phyloP scores from a whole-genome alignment of 2,797 vertebrate species.

The Capromys pilorides region DNA sequence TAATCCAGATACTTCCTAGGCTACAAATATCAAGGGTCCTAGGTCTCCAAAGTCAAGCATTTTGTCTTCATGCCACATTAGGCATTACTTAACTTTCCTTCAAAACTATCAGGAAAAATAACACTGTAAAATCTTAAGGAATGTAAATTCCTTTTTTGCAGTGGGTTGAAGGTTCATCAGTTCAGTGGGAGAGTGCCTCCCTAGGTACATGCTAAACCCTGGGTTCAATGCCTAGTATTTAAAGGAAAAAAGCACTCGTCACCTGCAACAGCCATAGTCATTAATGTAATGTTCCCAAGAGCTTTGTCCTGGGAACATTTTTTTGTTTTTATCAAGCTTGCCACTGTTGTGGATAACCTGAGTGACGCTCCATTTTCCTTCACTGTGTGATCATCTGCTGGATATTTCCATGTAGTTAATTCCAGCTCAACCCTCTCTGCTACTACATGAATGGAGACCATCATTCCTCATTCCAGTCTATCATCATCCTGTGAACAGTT shows the following conservation, averaged over 20 bases:
- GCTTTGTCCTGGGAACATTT: background rate
- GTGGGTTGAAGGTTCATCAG: background rate
- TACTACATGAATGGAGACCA: too few relatives aligned
- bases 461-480: too few relatives aligned
- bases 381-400: too few relatives aligned
- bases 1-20: too few relatives aligned
- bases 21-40: background rate
- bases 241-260: background rate
- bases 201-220: background rate
- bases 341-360: too few relatives aligned
- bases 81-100: background rate
- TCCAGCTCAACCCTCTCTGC: too few relatives aligned
- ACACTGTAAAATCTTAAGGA: background rate
- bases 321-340: too few relatives aligned
- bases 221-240: background rate
- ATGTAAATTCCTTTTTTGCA: background rate
- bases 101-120: background rate
- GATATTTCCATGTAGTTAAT: too few relatives aligned
- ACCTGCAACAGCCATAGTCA: background rate
- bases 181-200: background rate
- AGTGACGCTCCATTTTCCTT: too few relatives aligned
- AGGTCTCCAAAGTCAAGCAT: background rate
- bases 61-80: background rate
- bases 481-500: too few relatives aligned
- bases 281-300: background rate